Evolutionary conservation across 2,113 vertebrate genomes (phyloP).

Genomic region (Lepisosteus oculatus): DNA sequence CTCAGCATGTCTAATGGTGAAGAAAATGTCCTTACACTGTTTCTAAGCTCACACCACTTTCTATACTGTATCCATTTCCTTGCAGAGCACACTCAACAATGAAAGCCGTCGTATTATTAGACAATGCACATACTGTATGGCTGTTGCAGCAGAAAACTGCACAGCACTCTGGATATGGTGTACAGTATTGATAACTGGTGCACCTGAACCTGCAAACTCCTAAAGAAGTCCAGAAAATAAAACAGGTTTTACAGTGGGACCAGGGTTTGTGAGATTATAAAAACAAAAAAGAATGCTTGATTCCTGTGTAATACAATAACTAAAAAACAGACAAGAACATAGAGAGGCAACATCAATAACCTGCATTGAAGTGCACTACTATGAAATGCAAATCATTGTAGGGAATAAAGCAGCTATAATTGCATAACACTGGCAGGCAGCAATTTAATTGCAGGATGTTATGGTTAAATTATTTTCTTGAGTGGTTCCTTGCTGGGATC

Average conservation of each 20-base stretch:
- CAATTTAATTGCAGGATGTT: conserved; percentile 37
- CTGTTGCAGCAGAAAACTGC: too few relatives aligned
- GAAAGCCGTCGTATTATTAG: too few relatives aligned
- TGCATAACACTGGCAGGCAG: conserved; percentile 30
- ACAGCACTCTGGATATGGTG: too few relatives aligned
- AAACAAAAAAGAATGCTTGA: not conserved
- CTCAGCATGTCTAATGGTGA: too few relatives aligned
- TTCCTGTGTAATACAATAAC: not conserved
- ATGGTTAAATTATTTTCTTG: conserved; percentile 30
- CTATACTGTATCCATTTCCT: too few relatives aligned
- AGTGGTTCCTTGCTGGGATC: conserved; percentile 42
- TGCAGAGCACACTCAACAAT: too few relatives aligned
- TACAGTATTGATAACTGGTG: too few relatives aligned
- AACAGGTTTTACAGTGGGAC: conserved; percentile 26
- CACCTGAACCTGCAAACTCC: too few relatives aligned
- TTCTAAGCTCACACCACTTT: too few relatives aligned
- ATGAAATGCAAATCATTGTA: conserved; percentile 26
- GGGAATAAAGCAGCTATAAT: conserved; percentile 30
- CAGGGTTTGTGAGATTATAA: conserved; percentile 37
- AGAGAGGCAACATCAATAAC: not conserved
- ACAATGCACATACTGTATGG: too few relatives aligned
- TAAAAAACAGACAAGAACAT: conserved; percentile 2
- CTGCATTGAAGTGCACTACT: not conserved
- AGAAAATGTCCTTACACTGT: too few relatives aligned
- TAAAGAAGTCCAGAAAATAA: conserved; percentile 31